Conservation (phyloP, 2,888 invertebrate species). For the Troides aeacus region DNA sequence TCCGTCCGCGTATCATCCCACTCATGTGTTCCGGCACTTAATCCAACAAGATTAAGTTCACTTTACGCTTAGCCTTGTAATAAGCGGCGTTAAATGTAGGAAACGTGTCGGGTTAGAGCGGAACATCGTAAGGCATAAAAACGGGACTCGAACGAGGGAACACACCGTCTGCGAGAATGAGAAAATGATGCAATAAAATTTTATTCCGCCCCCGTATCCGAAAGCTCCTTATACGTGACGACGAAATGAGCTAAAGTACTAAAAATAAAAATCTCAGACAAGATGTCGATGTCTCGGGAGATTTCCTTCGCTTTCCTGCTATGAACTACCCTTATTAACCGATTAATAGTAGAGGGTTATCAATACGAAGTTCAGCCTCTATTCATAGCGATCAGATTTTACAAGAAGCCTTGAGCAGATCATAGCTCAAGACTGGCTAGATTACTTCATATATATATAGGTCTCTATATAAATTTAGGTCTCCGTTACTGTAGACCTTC, state of each 20-base stretch:
- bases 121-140: slow-evolving; percentile 26
- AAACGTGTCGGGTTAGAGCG: slow-evolving; percentile 27
- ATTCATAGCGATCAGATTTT: no score
- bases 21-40: slow-evolving; percentile 29
- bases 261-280: slow-evolving; percentile 22
- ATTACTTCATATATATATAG: no score
- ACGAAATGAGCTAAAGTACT: slow-evolving; percentile 16
- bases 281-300: slow-evolving; percentile 6
- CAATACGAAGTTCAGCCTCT: no score
- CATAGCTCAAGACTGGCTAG: no score
- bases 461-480: no score
- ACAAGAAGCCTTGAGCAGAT: no score
- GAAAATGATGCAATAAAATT: slow-evolving; percentile 43
- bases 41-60: slow-evolving; percentile 28
- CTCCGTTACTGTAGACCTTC: no score
- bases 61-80: slow-evolving; percentile 29
- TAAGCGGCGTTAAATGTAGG: slow-evolving; percentile 24
- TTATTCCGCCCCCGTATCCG: slow-evolving; percentile 38
- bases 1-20: slow-evolving; percentile 28
- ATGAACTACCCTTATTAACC: slow-evolving; percentile 10
- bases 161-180: slow-evolving; percentile 39
- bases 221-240: slow-evolving; percentile 29
- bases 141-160: slow-evolving; percentile 31
- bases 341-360: no score
- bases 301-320: slow-evolving; percentile 6